Evolutionary conservation across 2,797 vertebrate species (phyloP), one percentile per base, ranked within the genome.

Genomic region (Sebastes miniatus): DNA sequence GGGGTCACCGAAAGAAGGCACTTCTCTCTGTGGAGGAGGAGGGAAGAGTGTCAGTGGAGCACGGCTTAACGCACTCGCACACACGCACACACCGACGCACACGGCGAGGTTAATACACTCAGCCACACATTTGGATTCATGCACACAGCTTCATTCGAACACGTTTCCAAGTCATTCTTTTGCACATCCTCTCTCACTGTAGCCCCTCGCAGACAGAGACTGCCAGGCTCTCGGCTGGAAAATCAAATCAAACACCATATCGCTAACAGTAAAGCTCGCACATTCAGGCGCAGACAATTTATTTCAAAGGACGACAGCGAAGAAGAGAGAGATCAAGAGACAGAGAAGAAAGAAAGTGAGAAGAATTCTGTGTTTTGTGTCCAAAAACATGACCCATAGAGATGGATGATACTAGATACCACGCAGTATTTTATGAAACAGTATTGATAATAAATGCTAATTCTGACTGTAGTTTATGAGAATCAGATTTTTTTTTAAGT

Each of bases 1-100:
- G 85, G 91, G 89, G 88, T 93, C 86, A 88, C 84, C 80, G 52
- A 81, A 88, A 87, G 88, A 98, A 98, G 97, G 98, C 97, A 98
- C 97, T 97, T 98, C 97, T 97, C 94, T 95, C 96, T 97, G 97
- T 95, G 96, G 95, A 96, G 92, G 95, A 95, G 95, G 93, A 95
- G 92, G 92, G 83, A 92, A 94, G 89, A 91, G 92, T 91, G 95
- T 96, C 94, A 93, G 85, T 75, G 47, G 83, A 88, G 73, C 77
- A 80, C 34, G 61, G 63, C 32, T 92, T 80, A 89, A 43, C 20
- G 4, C 31, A 39, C 66, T 29, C 57, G 31, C 66, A 58, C 61
- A 57, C 31, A 52, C 64, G 14, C 63, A 72, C 27, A 77, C 77
- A 84, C 61, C 7, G 43, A 70, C 62, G 27, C 72, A 62, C 74